A percentile compares a stretch with the other conserved stretches of the same genome.
These are phyloP conservation scores for Microtus ochrogaster DNA, from an alignment of 2,113 vertebrate genomes.

Conservation along the genomic window DNA sequence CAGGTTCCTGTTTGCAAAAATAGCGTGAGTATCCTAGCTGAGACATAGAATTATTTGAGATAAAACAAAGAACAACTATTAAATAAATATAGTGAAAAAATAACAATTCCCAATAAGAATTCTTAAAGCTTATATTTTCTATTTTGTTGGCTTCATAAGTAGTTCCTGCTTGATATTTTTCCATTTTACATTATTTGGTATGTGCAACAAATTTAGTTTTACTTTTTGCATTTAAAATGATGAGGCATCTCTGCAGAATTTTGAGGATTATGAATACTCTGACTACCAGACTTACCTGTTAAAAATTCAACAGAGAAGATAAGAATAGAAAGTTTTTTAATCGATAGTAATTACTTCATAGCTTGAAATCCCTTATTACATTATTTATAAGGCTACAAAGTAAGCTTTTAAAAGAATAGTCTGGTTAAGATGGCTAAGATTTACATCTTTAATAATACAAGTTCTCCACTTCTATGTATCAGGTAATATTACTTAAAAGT, in stretches of 20 bases:
- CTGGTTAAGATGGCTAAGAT: slow-evolving; percentile 18
- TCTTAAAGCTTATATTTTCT: neutral
- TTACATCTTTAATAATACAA: neutral
- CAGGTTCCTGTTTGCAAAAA: neutral
- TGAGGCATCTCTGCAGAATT: neutral
- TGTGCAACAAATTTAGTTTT: neutral
- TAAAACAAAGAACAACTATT: neutral
- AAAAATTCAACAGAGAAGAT: neutral
- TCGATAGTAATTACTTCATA: neutral
- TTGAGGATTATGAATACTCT: neutral
- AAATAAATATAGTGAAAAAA: neutral
- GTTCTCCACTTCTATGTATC: neutral
- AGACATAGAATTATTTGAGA: neutral
- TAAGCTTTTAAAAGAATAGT: neutral
- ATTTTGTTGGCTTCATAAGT: neutral
- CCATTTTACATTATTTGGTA: neutral
- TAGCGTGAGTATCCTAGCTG: neutral
- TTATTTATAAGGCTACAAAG: neutral
- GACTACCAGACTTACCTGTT: neutral
- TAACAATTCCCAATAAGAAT: neutral
- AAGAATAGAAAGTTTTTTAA: neutral
- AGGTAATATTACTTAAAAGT: neutral
- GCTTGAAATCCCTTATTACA: neutral
- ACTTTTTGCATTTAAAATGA: neutral
- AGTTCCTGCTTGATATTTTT: neutral